Conservation (phyloP, 1,140 invertebrate species). For the Brachionus calyciflorus region DNA sequence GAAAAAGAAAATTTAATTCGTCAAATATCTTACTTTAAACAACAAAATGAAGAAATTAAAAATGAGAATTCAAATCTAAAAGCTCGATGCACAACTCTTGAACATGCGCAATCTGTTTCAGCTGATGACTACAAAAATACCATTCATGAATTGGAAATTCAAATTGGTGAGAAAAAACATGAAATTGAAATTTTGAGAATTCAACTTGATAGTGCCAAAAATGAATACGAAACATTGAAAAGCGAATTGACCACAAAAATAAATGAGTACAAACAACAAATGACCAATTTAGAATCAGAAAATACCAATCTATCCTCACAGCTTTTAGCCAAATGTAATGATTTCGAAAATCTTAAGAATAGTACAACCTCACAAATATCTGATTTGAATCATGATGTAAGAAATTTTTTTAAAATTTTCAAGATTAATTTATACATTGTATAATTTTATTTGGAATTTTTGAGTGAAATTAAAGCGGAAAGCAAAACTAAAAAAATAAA, state of each 20-base stretch:
- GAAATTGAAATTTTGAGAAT: slow-evolving; percentile 8
- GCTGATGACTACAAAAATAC: background rate
- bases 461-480: too few relatives aligned
- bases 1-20: slow-evolving; percentile 6
- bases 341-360: background rate
- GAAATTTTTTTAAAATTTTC: background rate
- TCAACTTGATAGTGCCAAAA: background rate
- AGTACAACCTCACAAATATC: background rate
- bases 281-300: slow-evolving; percentile 3
- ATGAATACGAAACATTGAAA: slow-evolving; percentile 20
- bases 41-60: slow-evolving; percentile 28
- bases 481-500: too few relatives aligned
- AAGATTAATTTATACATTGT: too few relatives aligned
- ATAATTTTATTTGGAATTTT: too few relatives aligned
- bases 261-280: background rate
- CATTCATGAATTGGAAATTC: slow-evolving; percentile 13
- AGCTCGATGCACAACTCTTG: background rate
- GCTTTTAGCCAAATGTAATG: background rate
- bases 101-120: background rate
- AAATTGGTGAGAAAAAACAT: slow-evolving; percentile 7
- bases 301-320: background rate
- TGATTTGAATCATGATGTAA: slow-evolving; percentile 13
- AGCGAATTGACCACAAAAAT: background rate
- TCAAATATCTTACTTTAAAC: slow-evolving; percentile 9
- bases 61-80: background rate